Evolutionary conservation across 2,888 invertebrate species (phyloP), one percentile per base, ranked within the genome.

Genomic region (Alloplasta piceator): DNA sequence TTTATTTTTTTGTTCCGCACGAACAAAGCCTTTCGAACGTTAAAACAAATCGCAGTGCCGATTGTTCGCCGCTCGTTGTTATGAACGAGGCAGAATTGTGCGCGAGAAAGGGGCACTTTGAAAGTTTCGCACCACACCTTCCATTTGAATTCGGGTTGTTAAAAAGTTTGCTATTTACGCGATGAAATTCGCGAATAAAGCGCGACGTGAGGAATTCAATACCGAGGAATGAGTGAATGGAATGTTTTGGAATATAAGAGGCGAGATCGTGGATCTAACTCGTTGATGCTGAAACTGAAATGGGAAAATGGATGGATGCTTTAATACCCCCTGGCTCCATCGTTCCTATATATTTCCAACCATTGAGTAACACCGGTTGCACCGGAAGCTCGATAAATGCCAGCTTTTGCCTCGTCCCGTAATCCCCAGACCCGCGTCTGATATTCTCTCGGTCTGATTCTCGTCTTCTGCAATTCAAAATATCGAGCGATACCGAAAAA

Each of bases 311-410:
- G 46, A 66, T 58, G 38, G 56, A 56, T 26, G 73, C 60, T 66
- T 74, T 38, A 41, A 74, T 74, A 60, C 60, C 58, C 55, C 10
- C 10, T 26, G 26, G 26, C 38, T 12, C 36, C 38, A 4, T 48
- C 48, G 6, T 6, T 56, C 16, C 56, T 48, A 14, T 50, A 10
- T 48, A 38, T 16, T 14, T 14, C n/a, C 9, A 41, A 64, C 26
- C 26, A 26, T 26, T 26, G 26, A 16, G 16, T 9, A 41, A 74
- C 66, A 74, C 64, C 74, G 74, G 66, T 74, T 66, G 56, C 58
- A 67, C 26, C 74, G 41, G 50, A 58, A 67, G 66, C 74, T 74
- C 50, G 58, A 74, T 74, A 74, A 66, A 74, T 66, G 60, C 58
- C 46, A 36, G 10, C 43, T 46, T 43, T 9, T 46, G 36, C 38